A percentile compares a stretch with the other conserved stretches of the same genome.
phyloP scores from a whole-genome alignment of 2,113 vertebrate genomes.

The Elaphurus davidianus region DNA sequence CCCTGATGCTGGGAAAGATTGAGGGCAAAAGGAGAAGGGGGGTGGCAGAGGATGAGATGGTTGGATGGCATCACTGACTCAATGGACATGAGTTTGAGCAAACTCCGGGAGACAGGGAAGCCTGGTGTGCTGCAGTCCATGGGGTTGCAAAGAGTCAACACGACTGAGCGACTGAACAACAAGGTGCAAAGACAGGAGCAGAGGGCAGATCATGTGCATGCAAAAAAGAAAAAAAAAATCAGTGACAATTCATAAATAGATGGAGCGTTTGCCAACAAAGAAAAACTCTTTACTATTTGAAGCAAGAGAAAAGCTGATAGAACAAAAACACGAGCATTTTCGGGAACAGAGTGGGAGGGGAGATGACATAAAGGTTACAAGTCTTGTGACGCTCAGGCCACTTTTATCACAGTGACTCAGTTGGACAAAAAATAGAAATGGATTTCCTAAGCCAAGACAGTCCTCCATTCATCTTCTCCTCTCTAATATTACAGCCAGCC shows the following conservation, averaged over 20 bases:
- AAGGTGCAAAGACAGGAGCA: not conserved
- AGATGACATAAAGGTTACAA: conserved; percentile 53
- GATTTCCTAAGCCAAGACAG: conserved; percentile 27
- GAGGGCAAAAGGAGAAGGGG: not conserved
- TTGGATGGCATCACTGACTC: not conserved
- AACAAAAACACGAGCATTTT: not conserved
- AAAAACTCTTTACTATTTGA: not conserved
- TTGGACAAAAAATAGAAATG: conserved; percentile 64
- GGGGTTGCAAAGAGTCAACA: not conserved
- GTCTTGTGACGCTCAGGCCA: conserved; percentile 47
- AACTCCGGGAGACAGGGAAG: not conserved
- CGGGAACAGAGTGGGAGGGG: conserved; percentile 28
- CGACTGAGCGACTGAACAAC: not conserved
- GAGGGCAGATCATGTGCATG: rapidly evolving
- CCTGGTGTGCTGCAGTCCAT: not conserved
- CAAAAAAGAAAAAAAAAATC: not conserved
- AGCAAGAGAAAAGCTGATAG: not conserved
- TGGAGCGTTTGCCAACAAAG: not conserved
- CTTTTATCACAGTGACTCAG: conserved; percentile 50
- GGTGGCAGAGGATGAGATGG: not conserved
- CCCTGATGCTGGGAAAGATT: not conserved
- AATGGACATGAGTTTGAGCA: not conserved
- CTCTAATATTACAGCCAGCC: not conserved
- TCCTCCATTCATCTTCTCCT: conserved; percentile 41
- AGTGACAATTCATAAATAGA: not conserved